These are phyloP conservation scores for Hippolais icterina DNA, from an alignment of 2,113 vertebrate species.

Conservation along the genomic window DNA sequence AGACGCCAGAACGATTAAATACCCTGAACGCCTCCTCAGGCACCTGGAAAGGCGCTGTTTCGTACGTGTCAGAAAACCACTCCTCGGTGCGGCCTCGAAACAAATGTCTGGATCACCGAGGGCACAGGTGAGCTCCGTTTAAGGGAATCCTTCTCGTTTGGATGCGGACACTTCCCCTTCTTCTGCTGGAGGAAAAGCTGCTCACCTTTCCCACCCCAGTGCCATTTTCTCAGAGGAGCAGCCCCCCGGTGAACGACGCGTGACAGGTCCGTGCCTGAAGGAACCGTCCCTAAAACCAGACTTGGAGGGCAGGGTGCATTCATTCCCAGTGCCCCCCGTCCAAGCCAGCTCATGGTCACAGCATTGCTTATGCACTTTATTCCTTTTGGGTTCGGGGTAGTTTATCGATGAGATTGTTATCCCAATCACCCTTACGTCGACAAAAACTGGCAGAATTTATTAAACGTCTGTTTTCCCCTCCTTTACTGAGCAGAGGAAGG, in stretches of 20 bases:
- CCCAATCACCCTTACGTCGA: neutral
- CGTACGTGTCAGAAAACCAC: neutral
- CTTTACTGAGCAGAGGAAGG: neutral
- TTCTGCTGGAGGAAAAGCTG: neutral
- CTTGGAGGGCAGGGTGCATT: neutral
- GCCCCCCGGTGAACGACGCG: neutral
- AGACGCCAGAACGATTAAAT: neutral
- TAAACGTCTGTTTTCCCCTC: rapidly evolving
- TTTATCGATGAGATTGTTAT: neutral
- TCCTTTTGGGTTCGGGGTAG: neutral
- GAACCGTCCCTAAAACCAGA: neutral
- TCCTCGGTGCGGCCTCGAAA: neutral
- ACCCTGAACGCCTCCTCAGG: neutral
- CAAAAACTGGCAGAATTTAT: neutral
- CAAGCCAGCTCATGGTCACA: neutral
- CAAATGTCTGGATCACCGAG: neutral
- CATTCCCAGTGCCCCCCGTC: neutral
- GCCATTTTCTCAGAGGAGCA: neutral
- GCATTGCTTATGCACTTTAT: neutral
- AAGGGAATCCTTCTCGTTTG: neutral
- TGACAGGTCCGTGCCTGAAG: neutral
- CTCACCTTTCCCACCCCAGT: rapidly evolving
- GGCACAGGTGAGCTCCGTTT: neutral
- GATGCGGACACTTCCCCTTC: neutral
- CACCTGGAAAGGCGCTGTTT: neutral